Evolutionary conservation across 2,888 invertebrate species (phyloP).

Genomic region (Ennomos erosarius): DNA sequence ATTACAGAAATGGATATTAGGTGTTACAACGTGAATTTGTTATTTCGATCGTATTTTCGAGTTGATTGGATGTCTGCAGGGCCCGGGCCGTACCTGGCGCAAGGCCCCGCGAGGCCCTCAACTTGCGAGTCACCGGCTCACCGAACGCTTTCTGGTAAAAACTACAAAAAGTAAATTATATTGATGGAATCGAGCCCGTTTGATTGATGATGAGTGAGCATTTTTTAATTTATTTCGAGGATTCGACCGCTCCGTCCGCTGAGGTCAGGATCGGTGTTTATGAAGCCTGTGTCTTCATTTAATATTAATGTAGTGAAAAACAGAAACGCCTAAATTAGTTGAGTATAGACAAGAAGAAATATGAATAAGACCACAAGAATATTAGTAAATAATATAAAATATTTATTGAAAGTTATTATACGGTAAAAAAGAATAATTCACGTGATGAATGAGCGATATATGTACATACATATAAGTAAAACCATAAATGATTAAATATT

Average conservation of each 20-base stretch:
- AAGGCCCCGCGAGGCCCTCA: conserved; percentile 45
- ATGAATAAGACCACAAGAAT: no score
- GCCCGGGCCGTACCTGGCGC: conserved; percentile 68
- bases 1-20: conserved; percentile 56
- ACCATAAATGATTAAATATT: no score
- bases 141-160: conserved; percentile 80
- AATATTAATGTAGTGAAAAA: no score
- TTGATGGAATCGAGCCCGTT: conserved; percentile 83
- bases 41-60: conserved; percentile 38
- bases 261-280: conserved; percentile 61
- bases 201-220: conserved; percentile 85
- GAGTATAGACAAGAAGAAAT: no score
- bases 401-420: no score
- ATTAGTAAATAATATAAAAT: no score
- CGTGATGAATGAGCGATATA: no score
- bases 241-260: conserved; percentile 65
- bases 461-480: no score
- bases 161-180: conserved; percentile 85
- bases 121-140: conserved; percentile 80
- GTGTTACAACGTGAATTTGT: conserved; percentile 45
- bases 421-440: no score
- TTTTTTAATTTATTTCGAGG: conserved; percentile 84
- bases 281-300: conserved; percentile 20
- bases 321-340: no score
- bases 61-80: conserved; percentile 38